A percentile compares a stretch with the other conserved stretches of the same genome.
Conservation (phyloP, 2,888 invertebrate genomes). For the Erebia ligea region DNA sequence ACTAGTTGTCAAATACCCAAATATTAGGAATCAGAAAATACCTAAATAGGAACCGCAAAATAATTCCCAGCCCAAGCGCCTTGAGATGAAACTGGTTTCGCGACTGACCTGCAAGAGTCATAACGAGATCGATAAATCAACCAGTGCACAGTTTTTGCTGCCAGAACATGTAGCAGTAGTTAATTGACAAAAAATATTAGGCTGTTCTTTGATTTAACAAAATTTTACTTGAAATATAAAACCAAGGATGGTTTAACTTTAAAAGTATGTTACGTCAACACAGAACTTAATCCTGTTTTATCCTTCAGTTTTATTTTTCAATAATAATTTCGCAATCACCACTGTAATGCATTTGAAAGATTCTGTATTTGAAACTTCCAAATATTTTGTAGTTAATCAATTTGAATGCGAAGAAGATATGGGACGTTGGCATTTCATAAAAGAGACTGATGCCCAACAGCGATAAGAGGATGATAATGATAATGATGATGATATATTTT, state of each 20-base stretch:
- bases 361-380: neutral
- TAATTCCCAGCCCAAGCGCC: constrained; percentile 4
- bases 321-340: constrained; percentile 2
- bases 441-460: no score
- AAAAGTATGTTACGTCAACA: no score
- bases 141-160: constrained; percentile 10
- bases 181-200: constrained; percentile 11
- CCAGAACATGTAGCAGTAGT: constrained; percentile 13
- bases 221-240: neutral
- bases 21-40: neutral
- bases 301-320: neutral
- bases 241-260: no score
- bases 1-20: no score
- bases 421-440: no score
- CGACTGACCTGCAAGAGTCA: constrained; percentile 26
- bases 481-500: neutral
- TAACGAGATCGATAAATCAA: constrained; percentile 21
- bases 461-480: no score
- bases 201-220: neutral
- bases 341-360: neutral
- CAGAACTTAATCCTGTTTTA: no score
- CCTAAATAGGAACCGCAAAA: constrained; percentile 4
- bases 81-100: constrained; percentile 11
- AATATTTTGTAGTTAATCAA: neutral
- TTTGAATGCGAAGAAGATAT: neutral